A percentile compares a stretch with the other conserved stretches of the same genome.
phyloP scores from a whole-genome alignment of 2,797 vertebrate genomes.

The Arrhamphus sclerolepis region DNA sequence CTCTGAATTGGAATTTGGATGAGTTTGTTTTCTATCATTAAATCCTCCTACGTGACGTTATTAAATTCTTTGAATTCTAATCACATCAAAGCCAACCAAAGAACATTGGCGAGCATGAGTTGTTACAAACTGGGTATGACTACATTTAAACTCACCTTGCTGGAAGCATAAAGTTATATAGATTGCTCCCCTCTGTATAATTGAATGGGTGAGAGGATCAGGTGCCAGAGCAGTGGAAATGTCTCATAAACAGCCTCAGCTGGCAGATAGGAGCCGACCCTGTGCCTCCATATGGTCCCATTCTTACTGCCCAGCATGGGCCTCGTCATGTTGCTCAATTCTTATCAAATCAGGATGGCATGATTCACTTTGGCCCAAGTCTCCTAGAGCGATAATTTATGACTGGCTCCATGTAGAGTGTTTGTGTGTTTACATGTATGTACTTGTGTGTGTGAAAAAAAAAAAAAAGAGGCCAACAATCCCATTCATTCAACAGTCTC shows the following conservation, averaged over 20 bases:
- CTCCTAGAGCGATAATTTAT: constrained; percentile 46
- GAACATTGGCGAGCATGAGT: background rate
- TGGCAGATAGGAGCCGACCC: constrained; percentile 52
- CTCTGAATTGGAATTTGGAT: background rate
- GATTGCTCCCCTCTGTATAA: constrained; percentile 5
- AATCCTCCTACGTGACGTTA: too few species aligned
- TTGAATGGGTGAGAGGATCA: constrained; percentile 43
- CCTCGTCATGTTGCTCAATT: constrained; percentile 55
- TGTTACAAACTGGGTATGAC: background rate
- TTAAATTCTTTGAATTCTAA: constrained; percentile 1
- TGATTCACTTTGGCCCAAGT: constrained; percentile 55
- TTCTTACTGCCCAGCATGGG: constrained; percentile 51
- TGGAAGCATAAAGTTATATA: constrained; percentile 11
- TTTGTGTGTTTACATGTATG: background rate
- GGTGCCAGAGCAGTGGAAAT: constrained; percentile 39
- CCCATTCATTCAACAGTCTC: constrained; percentile 8
- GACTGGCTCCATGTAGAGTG: constrained; percentile 12
- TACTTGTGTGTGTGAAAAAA: too few species aligned
- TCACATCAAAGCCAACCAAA: constrained; percentile 1
- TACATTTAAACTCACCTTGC: background rate
- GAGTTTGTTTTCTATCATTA: too few species aligned
- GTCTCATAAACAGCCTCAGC: constrained; percentile 60
- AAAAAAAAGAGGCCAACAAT: too few species aligned
- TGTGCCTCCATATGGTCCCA: constrained; percentile 59
- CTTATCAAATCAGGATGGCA: constrained; percentile 63